A percentile compares a stretch with the other conserved stretches of the same genome.
phyloP scores from a whole-genome alignment of 2,113 vertebrate species.

The Xiphorhynchus elegans region DNA sequence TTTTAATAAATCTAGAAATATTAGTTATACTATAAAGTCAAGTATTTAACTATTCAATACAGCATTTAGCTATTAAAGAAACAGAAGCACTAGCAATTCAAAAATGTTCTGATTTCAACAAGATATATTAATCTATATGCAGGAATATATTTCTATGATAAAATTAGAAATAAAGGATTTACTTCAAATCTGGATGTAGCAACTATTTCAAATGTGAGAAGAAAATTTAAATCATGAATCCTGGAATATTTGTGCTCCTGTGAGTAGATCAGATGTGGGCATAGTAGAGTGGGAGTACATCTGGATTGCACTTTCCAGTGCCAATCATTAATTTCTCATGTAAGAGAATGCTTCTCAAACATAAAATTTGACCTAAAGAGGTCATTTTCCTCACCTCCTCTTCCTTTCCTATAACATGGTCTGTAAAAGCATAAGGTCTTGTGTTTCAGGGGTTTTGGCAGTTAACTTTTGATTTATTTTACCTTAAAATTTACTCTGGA shows the following conservation, averaged over 20 bases:
- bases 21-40: not conserved
- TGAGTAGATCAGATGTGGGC: not conserved
- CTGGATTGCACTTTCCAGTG: not conserved
- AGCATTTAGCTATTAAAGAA: slow-evolving; percentile 5
- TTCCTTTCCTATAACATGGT: not conserved
- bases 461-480: not conserved
- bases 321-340: not conserved
- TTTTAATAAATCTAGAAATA: slow-evolving; percentile 35
- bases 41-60: not conserved
- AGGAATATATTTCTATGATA: not conserved
- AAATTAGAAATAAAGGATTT: not conserved
- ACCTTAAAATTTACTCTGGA: not conserved
- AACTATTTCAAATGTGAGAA: not conserved
- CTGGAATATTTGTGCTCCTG: not conserved
- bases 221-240: not conserved
- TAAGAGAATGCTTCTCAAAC: not conserved
- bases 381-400: not conserved
- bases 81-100: not conserved
- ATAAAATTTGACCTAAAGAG: not conserved
- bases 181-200: not conserved
- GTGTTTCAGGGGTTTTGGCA: fast-evolving
- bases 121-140: not conserved
- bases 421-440: not conserved
- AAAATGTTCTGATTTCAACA: not conserved
- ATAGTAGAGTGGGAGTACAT: not conserved